These are phyloP conservation scores for Hyposmocoma kahamanoa DNA, from an alignment of 1,140 invertebrate genomes.

Conservation along the genomic window DNA sequence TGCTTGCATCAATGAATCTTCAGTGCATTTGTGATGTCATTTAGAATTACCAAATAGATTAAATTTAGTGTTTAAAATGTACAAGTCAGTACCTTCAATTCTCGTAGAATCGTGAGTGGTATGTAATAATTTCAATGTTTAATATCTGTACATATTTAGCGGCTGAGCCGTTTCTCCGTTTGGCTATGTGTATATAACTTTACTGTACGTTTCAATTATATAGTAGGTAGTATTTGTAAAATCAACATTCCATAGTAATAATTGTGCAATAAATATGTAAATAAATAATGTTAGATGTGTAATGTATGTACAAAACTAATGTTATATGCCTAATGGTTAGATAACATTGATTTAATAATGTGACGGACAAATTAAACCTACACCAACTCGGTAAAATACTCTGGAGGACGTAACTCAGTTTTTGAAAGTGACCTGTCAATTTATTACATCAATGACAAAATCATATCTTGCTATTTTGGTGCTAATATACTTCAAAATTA, in stretches of 20 bases:
- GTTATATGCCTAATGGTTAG: neutral
- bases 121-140: neutral
- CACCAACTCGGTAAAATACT: neutral
- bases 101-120: slow-evolving; percentile 22
- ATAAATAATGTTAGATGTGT: slow-evolving; percentile 31
- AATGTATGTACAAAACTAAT: slow-evolving; percentile 36
- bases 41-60: slow-evolving; percentile 39
- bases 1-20: slow-evolving; percentile 21
- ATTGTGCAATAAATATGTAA: slow-evolving; percentile 64
- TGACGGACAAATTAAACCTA: neutral
- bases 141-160: neutral
- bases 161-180: neutral
- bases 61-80: slow-evolving; percentile 26
- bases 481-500: slow-evolving; percentile 22
- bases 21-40: slow-evolving; percentile 62
- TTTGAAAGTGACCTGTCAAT: neutral
- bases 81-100: slow-evolving; percentile 48
- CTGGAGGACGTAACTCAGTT: neutral
- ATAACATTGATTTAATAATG: neutral
- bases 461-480: slow-evolving; percentile 30
- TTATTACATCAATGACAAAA: slow-evolving; percentile 7
- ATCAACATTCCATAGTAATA: slow-evolving; percentile 63
- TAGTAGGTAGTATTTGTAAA: slow-evolving; percentile 10
- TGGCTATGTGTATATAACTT: neutral
- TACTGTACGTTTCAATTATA: neutral